Conservation (phyloP, 2,797 vertebrate species). For the Sebastes minor region DNA sequence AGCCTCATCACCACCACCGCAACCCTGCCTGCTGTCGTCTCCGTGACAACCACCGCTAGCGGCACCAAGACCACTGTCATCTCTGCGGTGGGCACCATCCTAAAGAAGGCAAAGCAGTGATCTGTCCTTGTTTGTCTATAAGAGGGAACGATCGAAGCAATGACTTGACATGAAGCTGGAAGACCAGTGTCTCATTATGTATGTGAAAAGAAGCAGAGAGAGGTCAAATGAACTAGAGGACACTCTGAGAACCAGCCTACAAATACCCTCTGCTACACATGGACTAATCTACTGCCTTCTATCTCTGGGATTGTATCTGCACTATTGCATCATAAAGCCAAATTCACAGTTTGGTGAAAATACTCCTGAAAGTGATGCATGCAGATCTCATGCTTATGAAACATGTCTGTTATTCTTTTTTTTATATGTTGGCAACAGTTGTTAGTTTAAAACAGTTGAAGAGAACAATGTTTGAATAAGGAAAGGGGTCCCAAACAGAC, state of each 20-base stretch:
- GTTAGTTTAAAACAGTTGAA: background rate
- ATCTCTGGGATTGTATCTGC: constrained; percentile 44
- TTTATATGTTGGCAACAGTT: constrained; percentile 15
- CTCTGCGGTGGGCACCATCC: constrained; percentile 96
- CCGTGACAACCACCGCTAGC: constrained; percentile 95
- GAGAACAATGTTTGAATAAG: background rate
- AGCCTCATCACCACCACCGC: constrained; percentile 93
- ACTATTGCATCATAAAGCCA: constrained; percentile 2
- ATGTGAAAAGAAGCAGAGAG: background rate
- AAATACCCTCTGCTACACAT: constrained; percentile 5
- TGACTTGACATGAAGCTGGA: background rate
- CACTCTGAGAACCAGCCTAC: background rate
- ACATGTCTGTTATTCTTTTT: background rate
- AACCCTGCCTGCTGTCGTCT: constrained; percentile 92
- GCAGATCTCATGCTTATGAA: constrained; percentile 9
- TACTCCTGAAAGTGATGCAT: background rate
- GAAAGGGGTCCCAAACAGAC: background rate
- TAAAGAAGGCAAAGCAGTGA: constrained; percentile 97
- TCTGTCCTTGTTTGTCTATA: background rate
- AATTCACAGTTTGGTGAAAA: background rate
- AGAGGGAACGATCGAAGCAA: background rate
- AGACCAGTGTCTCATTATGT: background rate
- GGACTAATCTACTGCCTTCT: constrained; percentile 37
- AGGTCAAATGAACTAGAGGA: background rate
- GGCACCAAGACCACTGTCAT: constrained; percentile 98